These are phyloP conservation scores for Ochotona princeps DNA, from an alignment of 2,113 vertebrate genomes.

Conservation along the genomic window DNA sequence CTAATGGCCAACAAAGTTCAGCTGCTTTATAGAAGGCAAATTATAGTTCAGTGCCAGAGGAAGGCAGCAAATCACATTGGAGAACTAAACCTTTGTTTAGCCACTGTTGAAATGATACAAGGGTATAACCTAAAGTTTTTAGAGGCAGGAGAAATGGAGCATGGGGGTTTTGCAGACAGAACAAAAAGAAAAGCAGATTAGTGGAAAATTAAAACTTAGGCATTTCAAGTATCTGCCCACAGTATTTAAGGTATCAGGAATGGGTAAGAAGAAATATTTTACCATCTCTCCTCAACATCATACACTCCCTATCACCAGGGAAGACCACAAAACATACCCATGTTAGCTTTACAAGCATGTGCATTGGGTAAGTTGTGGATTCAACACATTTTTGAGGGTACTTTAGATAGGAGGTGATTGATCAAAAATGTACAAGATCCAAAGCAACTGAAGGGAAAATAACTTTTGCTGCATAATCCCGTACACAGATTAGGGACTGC, in stretches of 20 bases:
- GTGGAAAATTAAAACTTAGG: slow-evolving; percentile 25
- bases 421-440: not conserved
- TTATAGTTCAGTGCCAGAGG: not conserved
- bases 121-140: not conserved
- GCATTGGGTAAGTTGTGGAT: not conserved
- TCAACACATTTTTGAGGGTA: not conserved
- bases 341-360: not conserved
- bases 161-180: not conserved
- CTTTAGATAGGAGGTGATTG: not conserved
- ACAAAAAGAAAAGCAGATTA: not conserved
- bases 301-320: not conserved
- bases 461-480: not conserved
- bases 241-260: not conserved
- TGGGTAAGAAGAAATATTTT: not conserved
- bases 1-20: slow-evolving; percentile 60
- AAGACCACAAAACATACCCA: not conserved
- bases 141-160: not conserved
- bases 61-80: slow-evolving; percentile 47
- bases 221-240: not conserved
- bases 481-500: not conserved
- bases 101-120: not conserved
- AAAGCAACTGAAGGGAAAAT: not conserved
- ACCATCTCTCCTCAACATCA: not conserved
- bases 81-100: not conserved
- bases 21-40: not conserved